phyloP scores from a whole-genome alignment of 2,113 vertebrate species.

The chimpanzee (Pan troglodytes) region DNA sequence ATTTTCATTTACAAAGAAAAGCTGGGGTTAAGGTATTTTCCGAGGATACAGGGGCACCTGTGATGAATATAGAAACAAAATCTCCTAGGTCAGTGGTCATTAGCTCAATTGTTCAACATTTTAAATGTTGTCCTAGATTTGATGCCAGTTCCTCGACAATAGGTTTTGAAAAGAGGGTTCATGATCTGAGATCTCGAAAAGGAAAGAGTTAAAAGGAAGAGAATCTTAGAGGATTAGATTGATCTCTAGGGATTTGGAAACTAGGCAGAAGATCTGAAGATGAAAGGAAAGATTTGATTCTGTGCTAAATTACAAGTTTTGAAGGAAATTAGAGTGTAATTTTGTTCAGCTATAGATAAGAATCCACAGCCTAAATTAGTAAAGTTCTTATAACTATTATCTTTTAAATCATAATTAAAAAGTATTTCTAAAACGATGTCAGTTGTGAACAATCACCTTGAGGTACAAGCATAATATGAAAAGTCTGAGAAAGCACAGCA shows the following conservation, averaged over 20 bases:
- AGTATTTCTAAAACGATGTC: constrained; percentile 31
- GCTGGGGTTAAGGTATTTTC: not conserved
- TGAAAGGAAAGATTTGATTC: constrained; percentile 68
- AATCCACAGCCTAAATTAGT: constrained; percentile 51
- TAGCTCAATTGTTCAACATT: not conserved
- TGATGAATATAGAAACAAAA: constrained; percentile 23
- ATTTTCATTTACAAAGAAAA: constrained; percentile 3
- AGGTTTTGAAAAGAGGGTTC: not conserved
- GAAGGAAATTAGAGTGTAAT: constrained; percentile 60
- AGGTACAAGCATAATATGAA: not conserved
- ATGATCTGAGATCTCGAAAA: constrained; percentile 20
- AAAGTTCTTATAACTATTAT: constrained; percentile 29
- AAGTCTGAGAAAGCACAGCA: not conserved
- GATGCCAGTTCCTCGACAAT: not conserved
- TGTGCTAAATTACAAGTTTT: constrained; percentile 57
- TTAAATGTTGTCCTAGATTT: not conserved
- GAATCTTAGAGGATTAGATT: constrained; percentile 31
- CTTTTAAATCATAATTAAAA: constrained; percentile 54
- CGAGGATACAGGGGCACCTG: not conserved
- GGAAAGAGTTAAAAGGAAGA: constrained; percentile 59
- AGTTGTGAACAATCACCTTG: constrained; percentile 2
- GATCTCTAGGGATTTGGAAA: constrained; percentile 53
- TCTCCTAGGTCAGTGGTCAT: not conserved
- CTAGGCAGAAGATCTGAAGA: constrained; percentile 44
- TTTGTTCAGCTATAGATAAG: constrained; percentile 57